Evolutionary conservation across 1,140 invertebrate genomes (phyloP).

Genomic region (Reticulitermes speratus): DNA sequence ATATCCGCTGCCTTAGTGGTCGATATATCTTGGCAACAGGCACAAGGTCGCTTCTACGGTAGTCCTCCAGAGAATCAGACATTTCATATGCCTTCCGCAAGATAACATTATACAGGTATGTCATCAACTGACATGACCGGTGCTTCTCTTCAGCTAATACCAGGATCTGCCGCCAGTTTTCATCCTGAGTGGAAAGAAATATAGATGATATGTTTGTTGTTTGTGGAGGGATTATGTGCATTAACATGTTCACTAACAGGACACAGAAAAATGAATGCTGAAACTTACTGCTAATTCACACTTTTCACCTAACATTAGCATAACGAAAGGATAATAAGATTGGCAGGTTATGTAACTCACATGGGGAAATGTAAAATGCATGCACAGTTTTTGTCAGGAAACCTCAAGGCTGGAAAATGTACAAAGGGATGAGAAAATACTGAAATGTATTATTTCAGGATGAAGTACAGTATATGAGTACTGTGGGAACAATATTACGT

Average conservation of each 20-base stretch:
- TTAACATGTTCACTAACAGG: not conserved
- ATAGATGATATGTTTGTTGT: not conserved
- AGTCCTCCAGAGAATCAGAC: not conserved
- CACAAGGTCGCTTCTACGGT: not conserved
- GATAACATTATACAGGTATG: not conserved
- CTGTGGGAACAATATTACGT: too few species aligned
- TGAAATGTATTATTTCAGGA: too few species aligned
- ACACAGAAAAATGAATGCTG: not conserved
- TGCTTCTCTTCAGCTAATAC: not conserved
- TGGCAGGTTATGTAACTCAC: not conserved
- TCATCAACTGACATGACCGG: not conserved
- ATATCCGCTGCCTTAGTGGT: not conserved
- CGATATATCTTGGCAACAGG: not conserved
- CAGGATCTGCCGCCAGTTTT: not conserved
- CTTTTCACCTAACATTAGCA: not conserved
- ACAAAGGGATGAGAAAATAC: too few species aligned
- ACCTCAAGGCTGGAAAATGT: too few species aligned
- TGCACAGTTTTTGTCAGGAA: too few species aligned
- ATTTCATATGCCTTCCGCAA: not conserved
- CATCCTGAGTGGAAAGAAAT: not conserved
- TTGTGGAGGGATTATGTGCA: too few species aligned
- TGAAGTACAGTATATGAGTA: too few species aligned
- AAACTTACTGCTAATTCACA: not conserved
- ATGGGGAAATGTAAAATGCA: too few species aligned
- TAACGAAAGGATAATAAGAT: not conserved